These are phyloP conservation scores for Casuarius casuarius DNA, from an alignment of 2,113 vertebrate species.

Conservation along the genomic window DNA sequence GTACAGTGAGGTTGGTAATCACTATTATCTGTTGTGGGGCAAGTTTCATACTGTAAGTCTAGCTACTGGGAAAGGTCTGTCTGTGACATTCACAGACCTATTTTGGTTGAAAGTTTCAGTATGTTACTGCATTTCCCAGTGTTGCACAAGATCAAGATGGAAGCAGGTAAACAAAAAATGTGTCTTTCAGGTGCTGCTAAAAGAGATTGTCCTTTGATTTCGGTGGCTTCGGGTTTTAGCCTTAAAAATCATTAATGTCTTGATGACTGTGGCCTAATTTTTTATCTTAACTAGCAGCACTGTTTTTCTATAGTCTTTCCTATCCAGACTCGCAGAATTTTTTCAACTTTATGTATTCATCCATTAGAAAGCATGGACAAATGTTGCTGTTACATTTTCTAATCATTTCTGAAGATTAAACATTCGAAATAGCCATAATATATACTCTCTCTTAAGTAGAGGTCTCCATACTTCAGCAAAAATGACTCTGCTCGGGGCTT, in stretches of 20 bases:
- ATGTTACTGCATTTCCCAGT: neutral
- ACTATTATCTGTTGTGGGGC: neutral
- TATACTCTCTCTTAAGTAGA: neutral
- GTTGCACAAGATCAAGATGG: neutral
- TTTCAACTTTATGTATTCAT: neutral
- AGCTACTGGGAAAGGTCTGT: neutral
- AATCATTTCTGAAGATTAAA: neutral
- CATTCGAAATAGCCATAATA: neutral
- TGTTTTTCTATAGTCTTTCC: neutral
- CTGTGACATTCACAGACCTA: accelerated
- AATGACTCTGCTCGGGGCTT: neutral
- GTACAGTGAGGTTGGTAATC: neutral
- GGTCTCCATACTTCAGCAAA: neutral
- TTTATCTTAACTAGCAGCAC: neutral
- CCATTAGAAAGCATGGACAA: neutral
- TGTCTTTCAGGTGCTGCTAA: neutral
- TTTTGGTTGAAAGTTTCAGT: neutral
- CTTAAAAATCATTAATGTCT: neutral
- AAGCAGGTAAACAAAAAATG: neutral
- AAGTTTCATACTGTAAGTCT: neutral
- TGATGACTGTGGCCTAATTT: neutral
- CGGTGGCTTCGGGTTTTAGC: neutral
- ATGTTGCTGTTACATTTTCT: neutral
- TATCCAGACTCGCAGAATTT: neutral
- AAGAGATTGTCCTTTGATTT: neutral